Evolutionary conservation across 2,888 invertebrate genomes (phyloP).

Genomic region (Andricus quercusramuli): DNA sequence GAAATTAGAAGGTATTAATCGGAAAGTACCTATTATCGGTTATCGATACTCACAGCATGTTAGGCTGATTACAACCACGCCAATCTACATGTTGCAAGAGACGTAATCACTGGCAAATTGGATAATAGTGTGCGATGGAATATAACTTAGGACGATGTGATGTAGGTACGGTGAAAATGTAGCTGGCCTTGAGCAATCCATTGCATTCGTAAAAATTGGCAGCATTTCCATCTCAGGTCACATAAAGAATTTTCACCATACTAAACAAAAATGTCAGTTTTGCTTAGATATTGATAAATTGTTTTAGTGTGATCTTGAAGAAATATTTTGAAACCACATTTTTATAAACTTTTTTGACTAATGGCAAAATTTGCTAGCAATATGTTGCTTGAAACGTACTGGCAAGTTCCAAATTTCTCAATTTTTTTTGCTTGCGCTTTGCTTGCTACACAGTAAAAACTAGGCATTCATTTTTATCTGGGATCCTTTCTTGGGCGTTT

Average conservation of each 20-base stretch:
- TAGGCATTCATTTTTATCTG: too few species aligned
- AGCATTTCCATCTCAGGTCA: not conserved
- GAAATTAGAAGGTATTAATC: constrained; percentile 39
- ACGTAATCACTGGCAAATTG: constrained; percentile 32
- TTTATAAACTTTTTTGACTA: too few species aligned
- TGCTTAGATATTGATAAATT: too few species aligned
- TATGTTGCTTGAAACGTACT: too few species aligned
- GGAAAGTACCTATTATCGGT: constrained; percentile 36
- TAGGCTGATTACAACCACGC: constrained; percentile 35
- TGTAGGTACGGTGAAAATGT: not conserved
- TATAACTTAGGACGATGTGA: constrained; percentile 23
- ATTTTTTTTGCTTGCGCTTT: too few species aligned
- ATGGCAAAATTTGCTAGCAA: too few species aligned
- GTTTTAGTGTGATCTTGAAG: too few species aligned
- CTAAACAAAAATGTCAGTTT: too few species aligned
- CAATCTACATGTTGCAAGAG: constrained; percentile 27
- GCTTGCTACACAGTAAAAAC: too few species aligned
- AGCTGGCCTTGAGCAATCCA: not conserved
- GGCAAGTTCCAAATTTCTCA: too few species aligned
- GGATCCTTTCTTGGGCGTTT: too few species aligned
- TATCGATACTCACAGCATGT: constrained; percentile 41
- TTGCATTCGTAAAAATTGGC: not conserved
- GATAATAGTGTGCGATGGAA: constrained; percentile 18
- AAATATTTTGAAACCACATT: too few species aligned
- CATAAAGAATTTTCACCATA: not conserved